Conservation (phyloP, 2,113 vertebrate species). For the Acrocephalus arundinaceus region DNA sequence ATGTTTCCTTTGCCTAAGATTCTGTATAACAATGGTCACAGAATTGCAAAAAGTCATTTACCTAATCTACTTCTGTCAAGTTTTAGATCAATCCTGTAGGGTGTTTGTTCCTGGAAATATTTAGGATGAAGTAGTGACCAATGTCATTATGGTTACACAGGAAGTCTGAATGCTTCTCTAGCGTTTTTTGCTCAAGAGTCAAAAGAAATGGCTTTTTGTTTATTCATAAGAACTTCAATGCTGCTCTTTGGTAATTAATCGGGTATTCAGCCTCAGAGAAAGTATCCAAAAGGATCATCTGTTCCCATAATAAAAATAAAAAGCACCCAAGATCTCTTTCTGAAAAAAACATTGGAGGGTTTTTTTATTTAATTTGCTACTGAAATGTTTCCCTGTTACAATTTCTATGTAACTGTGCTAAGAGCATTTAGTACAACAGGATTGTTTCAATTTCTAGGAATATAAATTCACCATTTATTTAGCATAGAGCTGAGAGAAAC, state of each 20-base stretch:
- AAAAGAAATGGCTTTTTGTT: not conserved
- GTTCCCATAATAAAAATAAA: not conserved
- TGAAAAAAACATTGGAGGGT: not conserved
- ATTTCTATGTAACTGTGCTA: not conserved
- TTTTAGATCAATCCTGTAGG: not conserved
- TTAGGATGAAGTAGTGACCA: not conserved
- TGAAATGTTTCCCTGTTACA: not conserved
- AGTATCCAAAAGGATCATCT: not conserved
- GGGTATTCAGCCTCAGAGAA: not conserved
- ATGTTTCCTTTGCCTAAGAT: not conserved
- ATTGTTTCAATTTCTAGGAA: not conserved
- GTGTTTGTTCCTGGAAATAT: not conserved
- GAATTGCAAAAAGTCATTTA: not conserved
- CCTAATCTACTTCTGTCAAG: not conserved
- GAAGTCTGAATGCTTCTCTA: not conserved
- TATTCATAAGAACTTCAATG: not conserved
- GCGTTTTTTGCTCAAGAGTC: not conserved
- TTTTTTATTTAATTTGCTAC: not conserved
- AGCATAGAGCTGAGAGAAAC: not conserved
- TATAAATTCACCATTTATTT: not conserved
- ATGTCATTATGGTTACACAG: not conserved
- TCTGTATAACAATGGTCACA: not conserved
- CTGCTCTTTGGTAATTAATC: not conserved
- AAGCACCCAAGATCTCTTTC: not conserved
- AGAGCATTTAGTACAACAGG: not conserved